Evolutionary conservation across 2,797 vertebrate species (phyloP).

Genomic region (Cyprinodon diabolis): DNA sequence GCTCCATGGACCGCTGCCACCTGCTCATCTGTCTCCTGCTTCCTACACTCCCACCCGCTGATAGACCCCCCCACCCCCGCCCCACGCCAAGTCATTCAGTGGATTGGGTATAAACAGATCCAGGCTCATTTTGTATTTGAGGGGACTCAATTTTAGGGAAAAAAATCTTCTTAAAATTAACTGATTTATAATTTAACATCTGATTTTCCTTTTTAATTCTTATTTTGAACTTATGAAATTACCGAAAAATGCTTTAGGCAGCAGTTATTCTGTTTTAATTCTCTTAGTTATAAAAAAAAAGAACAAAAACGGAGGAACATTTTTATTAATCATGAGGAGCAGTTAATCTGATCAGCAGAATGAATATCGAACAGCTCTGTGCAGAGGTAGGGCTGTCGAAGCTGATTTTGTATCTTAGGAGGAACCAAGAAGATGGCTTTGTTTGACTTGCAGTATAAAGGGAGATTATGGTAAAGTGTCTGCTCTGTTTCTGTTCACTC

Average conservation of each 20-base stretch:
- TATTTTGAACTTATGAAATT: neutral
- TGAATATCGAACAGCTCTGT: neutral
- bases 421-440: too few species aligned
- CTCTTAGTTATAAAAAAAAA: neutral
- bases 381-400: neutral
- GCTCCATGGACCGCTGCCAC: constrained; percentile 68
- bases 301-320: neutral
- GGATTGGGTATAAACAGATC: constrained; percentile 59
- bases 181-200: neutral
- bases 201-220: neutral
- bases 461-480: too few species aligned
- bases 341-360: neutral
- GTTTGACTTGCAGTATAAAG: too few species aligned
- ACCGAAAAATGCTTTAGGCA: neutral
- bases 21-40: constrained; percentile 46
- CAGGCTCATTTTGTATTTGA: constrained; percentile 61
- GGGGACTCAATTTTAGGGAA: constrained; percentile 56
- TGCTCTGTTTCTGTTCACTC: too few species aligned
- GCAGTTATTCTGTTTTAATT: neutral
- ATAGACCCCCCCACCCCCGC: constrained; percentile 31
- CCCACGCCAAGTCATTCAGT: constrained; percentile 19
- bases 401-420: too few species aligned
- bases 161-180: constrained; percentile 51
- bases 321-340: neutral
- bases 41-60: constrained; percentile 28